These are phyloP conservation scores for Athetis lepigone DNA, from an alignment of 2,888 invertebrate species.

Conservation along the genomic window DNA sequence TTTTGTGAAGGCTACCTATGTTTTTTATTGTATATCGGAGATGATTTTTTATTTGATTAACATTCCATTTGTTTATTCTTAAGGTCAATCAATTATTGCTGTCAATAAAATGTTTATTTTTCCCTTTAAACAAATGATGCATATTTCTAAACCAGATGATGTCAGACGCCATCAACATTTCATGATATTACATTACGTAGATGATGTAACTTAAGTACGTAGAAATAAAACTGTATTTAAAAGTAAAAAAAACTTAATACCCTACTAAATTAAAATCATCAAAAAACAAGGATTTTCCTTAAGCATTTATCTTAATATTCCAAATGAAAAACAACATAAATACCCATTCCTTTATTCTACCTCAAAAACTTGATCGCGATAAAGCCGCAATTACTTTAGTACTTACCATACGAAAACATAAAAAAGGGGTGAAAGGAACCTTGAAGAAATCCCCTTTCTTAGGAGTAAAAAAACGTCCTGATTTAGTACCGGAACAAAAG, in stretches of 20 bases:
- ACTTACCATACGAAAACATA: conserved; percentile 41
- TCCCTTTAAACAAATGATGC: not conserved
- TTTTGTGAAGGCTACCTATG: not conserved
- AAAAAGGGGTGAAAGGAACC: conserved; percentile 22
- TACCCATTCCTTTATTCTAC: not conserved
- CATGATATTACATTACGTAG: not conserved
- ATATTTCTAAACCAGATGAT: not conserved
- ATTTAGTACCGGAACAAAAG: conserved; percentile 63
- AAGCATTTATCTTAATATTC: not conserved
- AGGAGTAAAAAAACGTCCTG: conserved; percentile 29
- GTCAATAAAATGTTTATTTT: not conserved
- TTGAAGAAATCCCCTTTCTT: conserved; percentile 5
- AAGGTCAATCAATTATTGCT: not conserved
- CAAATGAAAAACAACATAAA: not conserved
- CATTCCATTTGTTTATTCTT: not conserved
- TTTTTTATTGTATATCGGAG: not conserved
- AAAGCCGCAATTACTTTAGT: conserved; percentile 28
- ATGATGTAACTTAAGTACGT: not conserved
- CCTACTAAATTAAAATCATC: not conserved
- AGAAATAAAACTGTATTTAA: not conserved
- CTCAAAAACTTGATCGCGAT: not conserved
- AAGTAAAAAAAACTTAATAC: no score
- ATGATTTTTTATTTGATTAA: not conserved
- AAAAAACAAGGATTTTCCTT: not conserved
- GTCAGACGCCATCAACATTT: not conserved